Percentiles rank a stretch among this genome's conserved stretches.
phyloP scores from a whole-genome alignment of 2,888 invertebrate genomes.

The Chaetoderma sp. region DNA sequence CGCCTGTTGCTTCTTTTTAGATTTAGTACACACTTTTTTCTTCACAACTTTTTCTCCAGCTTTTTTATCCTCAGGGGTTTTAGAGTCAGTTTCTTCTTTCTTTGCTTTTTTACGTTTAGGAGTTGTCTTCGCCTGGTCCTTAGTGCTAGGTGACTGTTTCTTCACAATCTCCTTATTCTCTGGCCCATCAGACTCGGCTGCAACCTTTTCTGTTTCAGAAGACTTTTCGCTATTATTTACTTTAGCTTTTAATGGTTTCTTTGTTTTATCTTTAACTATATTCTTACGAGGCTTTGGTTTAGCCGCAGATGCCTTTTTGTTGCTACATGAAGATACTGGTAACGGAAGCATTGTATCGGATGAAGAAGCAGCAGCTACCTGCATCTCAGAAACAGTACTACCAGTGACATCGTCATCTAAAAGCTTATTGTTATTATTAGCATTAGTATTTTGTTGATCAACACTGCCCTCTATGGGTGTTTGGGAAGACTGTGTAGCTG shows the following conservation, averaged over 20 bases:
- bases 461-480: background rate
- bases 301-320: background rate
- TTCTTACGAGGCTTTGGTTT: slow-evolving; percentile 7
- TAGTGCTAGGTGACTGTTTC: slow-evolving; percentile 13
- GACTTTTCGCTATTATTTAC: slow-evolving; percentile 4
- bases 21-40: slow-evolving; percentile 38
- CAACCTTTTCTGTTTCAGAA: slow-evolving; percentile 7
- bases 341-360: too few relatives aligned
- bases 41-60: slow-evolving; percentile 22
- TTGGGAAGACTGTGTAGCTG: background rate
- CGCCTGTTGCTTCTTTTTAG: slow-evolving; percentile 30
- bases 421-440: too few relatives aligned
- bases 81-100: slow-evolving; percentile 15
- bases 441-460: background rate
- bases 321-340: too few relatives aligned
- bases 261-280: slow-evolving; percentile 12
- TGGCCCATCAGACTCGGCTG: slow-evolving; percentile 14
- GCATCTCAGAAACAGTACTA: too few relatives aligned
- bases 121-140: slow-evolving; percentile 19
- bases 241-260: slow-evolving; percentile 3
- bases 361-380: too few relatives aligned
- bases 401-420: too few relatives aligned
- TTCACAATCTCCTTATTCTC: slow-evolving; percentile 16
- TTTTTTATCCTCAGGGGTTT: slow-evolving; percentile 27
- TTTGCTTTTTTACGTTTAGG: slow-evolving; percentile 15